These are phyloP conservation scores for Sacculina carcini DNA, from an alignment of 2,888 invertebrate genomes.

Conservation along the genomic window DNA sequence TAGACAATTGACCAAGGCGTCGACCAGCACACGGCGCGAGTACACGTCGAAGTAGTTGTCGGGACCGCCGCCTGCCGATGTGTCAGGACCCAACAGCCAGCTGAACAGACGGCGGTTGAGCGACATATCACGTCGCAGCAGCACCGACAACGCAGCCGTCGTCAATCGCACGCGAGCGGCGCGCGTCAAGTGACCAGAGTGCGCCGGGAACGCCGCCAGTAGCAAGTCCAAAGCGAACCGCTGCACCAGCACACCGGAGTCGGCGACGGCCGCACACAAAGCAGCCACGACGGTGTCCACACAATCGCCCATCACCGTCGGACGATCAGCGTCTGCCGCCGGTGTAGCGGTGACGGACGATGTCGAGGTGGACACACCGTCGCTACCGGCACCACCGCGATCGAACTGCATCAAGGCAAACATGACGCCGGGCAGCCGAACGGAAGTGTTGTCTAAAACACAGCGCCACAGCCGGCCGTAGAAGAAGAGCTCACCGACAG, in stretches of 20 bases:
- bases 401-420: constrained; percentile 53
- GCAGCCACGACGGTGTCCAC: constrained; percentile 36
- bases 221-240: constrained; percentile 57
- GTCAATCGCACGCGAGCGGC: constrained; percentile 42
- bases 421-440: constrained; percentile 52
- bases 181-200: constrained; percentile 31
- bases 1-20: constrained; percentile 14
- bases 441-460: constrained; percentile 38
- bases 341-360: too few species aligned
- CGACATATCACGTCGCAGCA: constrained; percentile 64
- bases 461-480: constrained; percentile 72
- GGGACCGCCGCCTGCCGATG: constrained; percentile 8
- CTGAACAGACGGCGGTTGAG: constrained; percentile 57
- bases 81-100: constrained; percentile 49
- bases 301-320: too few species aligned
- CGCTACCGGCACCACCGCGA: too few species aligned
- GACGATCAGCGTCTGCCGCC: too few species aligned
- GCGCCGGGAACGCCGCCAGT: constrained; percentile 54
- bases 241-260: constrained; percentile 53
- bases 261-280: constrained; percentile 49
- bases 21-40: constrained; percentile 16
- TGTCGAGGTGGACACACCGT: too few species aligned
- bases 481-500: constrained; percentile 48
- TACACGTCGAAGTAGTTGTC: constrained; percentile 14
- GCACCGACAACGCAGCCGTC: constrained; percentile 37